Percentiles rank a stretch among this genome's conserved stretches.
Evolutionary conservation across 2,888 invertebrate genomes (phyloP).

Genomic region (Plagiodera versicolora): DNA sequence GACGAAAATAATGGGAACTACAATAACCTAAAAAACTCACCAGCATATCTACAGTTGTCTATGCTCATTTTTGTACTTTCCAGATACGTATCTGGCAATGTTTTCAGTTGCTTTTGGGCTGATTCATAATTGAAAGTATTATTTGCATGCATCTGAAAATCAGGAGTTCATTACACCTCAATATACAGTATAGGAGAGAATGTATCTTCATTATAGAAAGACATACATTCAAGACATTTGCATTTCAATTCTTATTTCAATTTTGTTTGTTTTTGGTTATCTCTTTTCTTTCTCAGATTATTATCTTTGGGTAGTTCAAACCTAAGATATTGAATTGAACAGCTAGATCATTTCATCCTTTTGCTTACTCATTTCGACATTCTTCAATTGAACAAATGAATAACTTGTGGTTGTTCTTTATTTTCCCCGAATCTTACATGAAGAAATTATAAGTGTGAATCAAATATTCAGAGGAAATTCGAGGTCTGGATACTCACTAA

Average conservation of each 20-base stretch:
- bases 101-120: slow-evolving; percentile 57
- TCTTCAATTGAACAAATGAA: too few species aligned
- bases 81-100: slow-evolving; percentile 54
- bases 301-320: too few species aligned
- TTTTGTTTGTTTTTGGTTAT: background rate
- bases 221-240: background rate
- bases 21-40: too few species aligned
- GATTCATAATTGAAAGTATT: slow-evolving; percentile 55
- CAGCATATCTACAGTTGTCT: slow-evolving; percentile 57
- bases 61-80: slow-evolving; percentile 56
- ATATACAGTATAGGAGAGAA: too few species aligned
- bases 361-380: too few species aligned
- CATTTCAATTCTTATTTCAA: background rate
- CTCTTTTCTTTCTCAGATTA: too few species aligned
- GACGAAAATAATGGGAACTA: too few species aligned
- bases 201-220: too few species aligned
- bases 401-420: too few species aligned
- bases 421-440: too few species aligned
- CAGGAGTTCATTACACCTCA: background rate
- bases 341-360: too few species aligned
- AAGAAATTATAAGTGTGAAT: background rate
- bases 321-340: too few species aligned
- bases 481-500: slow-evolving; percentile 47
- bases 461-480: background rate
- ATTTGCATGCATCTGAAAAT: slow-evolving; percentile 38